Percentiles rank a stretch among this genome's conserved stretches.
Evolutionary conservation across 2,113 vertebrate species (phyloP).

Genomic region (Numenius arquata): DNA sequence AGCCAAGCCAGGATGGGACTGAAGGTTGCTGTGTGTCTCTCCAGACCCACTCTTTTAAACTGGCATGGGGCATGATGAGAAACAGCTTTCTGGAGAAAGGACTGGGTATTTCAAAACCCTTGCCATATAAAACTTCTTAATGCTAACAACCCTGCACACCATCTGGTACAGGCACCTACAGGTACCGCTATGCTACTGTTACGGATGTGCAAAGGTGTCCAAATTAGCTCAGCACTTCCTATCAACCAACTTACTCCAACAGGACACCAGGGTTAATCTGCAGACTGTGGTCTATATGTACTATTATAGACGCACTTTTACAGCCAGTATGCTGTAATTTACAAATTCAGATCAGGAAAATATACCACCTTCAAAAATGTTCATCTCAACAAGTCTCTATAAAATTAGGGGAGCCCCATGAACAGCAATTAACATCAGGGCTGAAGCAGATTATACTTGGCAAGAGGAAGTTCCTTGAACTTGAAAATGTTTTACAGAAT

Average conservation of each 20-base stretch:
- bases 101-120: neutral
- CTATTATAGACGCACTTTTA: accelerated
- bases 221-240: accelerated
- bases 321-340: neutral
- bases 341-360: neutral
- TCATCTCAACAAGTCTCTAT: neutral
- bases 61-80: too few species aligned
- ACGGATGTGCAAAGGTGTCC: too few species aligned
- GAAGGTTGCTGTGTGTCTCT: neutral
- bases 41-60: neutral
- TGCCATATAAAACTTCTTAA: neutral
- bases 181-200: too few species aligned
- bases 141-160: neutral
- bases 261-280: accelerated
- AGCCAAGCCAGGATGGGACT: neutral
- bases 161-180: neutral
- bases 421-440: neutral
- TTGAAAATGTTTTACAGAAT: neutral
- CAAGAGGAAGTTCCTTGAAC: neutral
- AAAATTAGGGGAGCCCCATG: neutral
- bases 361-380: neutral
- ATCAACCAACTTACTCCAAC: accelerated
- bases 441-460: neutral
- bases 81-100: neutral
- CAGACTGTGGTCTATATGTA: accelerated